A percentile compares a stretch with the other conserved stretches of the same genome.
These are phyloP conservation scores for Hirtodrosophila histrioides DNA, from an alignment of 2,888 invertebrate genomes.

Conservation along the genomic window DNA sequence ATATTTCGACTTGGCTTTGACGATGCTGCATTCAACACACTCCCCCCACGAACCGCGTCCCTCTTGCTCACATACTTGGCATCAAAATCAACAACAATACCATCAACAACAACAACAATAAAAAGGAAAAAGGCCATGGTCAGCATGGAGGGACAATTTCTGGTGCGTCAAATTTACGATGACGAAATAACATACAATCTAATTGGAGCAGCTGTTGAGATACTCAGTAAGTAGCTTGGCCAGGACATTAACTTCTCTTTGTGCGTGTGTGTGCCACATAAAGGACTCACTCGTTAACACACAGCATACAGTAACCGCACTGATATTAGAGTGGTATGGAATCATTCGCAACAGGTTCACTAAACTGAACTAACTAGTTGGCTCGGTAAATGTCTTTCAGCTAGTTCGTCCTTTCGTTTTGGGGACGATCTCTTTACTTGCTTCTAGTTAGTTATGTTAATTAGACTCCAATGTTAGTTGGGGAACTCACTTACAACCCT, in stretches of 20 bases:
- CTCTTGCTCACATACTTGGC: slow-evolving; percentile 15
- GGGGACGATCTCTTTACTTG: too few relatives aligned
- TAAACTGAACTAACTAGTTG: too few relatives aligned
- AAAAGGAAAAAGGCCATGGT: slow-evolving; percentile 95
- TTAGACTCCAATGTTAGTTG: too few relatives aligned
- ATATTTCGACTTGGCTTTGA: slow-evolving; percentile 47
- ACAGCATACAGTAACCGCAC: slow-evolving; percentile 17
- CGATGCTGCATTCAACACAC: slow-evolving; percentile 30
- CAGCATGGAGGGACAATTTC: slow-evolving; percentile 96
- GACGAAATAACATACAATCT: slow-evolving; percentile 97
- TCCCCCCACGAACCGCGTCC: neutral
- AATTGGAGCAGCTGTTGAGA: slow-evolving; percentile 95
- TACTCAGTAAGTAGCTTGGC: slow-evolving; percentile 89
- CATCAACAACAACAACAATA: slow-evolving; percentile 20
- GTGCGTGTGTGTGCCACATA: slow-evolving; percentile 13
- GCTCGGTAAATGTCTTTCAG: too few relatives aligned
- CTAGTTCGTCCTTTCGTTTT: too few relatives aligned
- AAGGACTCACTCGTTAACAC: slow-evolving; percentile 3
- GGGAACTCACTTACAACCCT: too few relatives aligned
- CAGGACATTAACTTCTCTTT: slow-evolving; percentile 5
- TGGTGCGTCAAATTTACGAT: slow-evolving; percentile 97
- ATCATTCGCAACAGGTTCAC: too few relatives aligned
- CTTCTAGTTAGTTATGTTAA: too few relatives aligned
- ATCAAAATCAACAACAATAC: slow-evolving; percentile 2
- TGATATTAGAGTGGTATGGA: too few relatives aligned